A percentile compares a stretch with the other conserved stretches of the same genome.
Evolutionary conservation across 1,140 invertebrate genomes (phyloP).

Genomic region (Cryptotermes secundus): DNA sequence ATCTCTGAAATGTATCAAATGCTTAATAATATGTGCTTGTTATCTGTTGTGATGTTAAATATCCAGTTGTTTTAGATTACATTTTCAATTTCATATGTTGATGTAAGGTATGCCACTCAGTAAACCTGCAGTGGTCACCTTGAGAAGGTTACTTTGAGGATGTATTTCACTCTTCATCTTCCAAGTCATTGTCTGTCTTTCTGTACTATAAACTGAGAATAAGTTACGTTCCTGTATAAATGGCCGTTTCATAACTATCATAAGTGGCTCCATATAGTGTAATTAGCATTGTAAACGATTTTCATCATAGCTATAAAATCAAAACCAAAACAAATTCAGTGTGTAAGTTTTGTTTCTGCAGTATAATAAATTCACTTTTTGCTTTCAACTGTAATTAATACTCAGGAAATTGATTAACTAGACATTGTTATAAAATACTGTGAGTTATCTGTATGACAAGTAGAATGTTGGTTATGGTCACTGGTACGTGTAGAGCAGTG

Average conservation of each 20-base stretch:
- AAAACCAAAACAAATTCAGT: neutral
- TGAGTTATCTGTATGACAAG: neutral
- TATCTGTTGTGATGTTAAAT: too few species aligned
- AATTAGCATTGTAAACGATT: neutral
- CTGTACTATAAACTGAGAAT: neutral
- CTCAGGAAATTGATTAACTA: neutral
- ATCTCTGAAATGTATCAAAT: too few species aligned
- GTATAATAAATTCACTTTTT: neutral
- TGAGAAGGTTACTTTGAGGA: neutral
- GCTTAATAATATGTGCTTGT: too few species aligned
- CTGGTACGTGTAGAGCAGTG: too few species aligned
- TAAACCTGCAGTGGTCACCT: neutral
- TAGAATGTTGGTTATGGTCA: too few species aligned
- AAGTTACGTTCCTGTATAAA: neutral
- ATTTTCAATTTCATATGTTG: neutral
- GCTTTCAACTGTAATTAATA: neutral
- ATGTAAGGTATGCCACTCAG: neutral
- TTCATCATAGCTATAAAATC: neutral
- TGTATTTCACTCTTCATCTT: neutral
- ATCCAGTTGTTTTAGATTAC: too few species aligned
- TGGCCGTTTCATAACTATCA: neutral
- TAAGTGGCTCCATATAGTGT: neutral
- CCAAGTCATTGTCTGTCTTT: neutral
- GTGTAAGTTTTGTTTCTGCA: neutral
- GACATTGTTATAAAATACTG: neutral